These are phyloP conservation scores for Leontopithecus rosalia DNA, from an alignment of 2,797 vertebrate genomes.

Conservation along the genomic window DNA sequence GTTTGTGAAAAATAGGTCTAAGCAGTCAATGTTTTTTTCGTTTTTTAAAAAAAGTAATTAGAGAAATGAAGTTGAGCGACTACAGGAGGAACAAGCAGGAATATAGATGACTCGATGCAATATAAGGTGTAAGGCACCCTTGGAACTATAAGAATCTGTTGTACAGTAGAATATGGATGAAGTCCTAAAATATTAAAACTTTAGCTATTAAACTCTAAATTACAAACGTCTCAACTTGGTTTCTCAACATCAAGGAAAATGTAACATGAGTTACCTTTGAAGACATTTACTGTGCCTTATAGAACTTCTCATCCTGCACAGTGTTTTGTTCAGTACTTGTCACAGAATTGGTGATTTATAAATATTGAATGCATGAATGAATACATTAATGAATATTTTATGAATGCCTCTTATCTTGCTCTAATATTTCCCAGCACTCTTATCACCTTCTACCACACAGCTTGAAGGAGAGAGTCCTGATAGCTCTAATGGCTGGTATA, in stretches of 20 bases:
- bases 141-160: neutral
- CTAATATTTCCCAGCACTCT: slow-evolving; percentile 6
- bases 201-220: slow-evolving; percentile 1
- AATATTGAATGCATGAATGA: neutral
- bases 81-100: neutral
- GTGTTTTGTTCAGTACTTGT: neutral
- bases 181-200: neutral
- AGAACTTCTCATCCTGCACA: neutral
- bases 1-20: neutral
- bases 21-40: neutral
- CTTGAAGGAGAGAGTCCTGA: neutral
- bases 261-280: neutral
- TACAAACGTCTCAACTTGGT: neutral
- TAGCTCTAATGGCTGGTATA: neutral
- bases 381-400: slow-evolving; percentile 45
- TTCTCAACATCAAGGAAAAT: neutral
- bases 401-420: slow-evolving; percentile 14
- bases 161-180: neutral
- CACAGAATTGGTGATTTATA: slow-evolving; percentile 8
- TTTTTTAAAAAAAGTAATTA: neutral
- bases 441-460: slow-evolving; percentile 23
- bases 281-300: neutral
- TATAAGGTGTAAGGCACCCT: neutral
- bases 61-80: neutral
- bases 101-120: neutral